Evolutionary conservation across 1,140 invertebrate species (phyloP), one percentile per base, ranked within the genome.

Genomic region (Heterodera schachtii): DNA sequence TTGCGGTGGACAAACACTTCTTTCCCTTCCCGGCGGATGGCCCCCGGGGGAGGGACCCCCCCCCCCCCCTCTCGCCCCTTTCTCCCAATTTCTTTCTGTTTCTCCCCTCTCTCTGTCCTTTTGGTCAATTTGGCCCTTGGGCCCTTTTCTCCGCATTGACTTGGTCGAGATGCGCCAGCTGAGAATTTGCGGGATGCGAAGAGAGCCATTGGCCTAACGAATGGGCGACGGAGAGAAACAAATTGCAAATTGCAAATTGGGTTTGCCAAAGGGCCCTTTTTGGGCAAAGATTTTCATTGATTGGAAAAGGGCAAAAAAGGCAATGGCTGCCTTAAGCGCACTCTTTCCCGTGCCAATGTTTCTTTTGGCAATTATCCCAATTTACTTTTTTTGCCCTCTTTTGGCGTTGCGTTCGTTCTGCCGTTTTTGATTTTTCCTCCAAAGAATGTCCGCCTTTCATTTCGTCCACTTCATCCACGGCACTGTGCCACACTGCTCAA

Each of bases 401-500:
- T 64, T 64, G 57, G 16, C 19, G 57, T 19, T 19, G 57, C 44
- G 7, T 70, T 21, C 60, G 60, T 13, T 78, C 70, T 78, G 60
- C 69, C 44, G n/a, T 11, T 57, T 47, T 47, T 47, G 11, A 57
- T 75, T 11, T 75, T 31, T 75, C 60, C 21, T 49, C 43, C 57
- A 19, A 64, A 64, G 16, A 64, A 64, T 13, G 13, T 19, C 21
- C 69, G 41, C 43, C n/a, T 11, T 21, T 69, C 21, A 19, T 31
- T 46, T 44, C 16, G 11, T 9, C 11, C 64, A 11, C 3, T 19
- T 49, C n/a, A 2, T 16, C 69, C 31, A 31, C 13, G 77, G 77
- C 46, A 69, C 47, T 8, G 16, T 19, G 43, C 46, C 46, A 1
- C 66, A 78, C 70, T 78, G 77, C 70, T 78, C 77, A 21, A 78